Conservation (phyloP, 2,888 invertebrate genomes). For the Drosophila mettleri region DNA sequence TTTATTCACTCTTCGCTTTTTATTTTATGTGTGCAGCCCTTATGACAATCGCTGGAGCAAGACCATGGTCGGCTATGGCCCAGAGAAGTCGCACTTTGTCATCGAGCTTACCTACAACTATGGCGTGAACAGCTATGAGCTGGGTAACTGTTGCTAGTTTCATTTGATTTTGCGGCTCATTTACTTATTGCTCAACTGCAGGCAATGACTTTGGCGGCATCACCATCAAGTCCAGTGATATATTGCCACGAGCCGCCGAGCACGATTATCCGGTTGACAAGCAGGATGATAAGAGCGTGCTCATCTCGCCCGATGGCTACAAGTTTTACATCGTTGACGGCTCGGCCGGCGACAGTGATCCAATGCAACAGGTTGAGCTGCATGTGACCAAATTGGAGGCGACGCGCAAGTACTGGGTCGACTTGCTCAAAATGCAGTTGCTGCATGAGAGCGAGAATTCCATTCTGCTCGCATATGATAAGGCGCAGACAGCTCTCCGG, state of each 20-base stretch:
- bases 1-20: neutral
- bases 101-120: slow-evolving; percentile 99
- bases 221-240: slow-evolving; percentile 92
- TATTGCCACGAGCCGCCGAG: slow-evolving; percentile 89
- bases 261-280: slow-evolving; percentile 90
- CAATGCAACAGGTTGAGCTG: slow-evolving; percentile 92
- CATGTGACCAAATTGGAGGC: slow-evolving; percentile 91
- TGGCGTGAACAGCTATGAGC: slow-evolving; percentile 93
- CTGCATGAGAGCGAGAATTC: slow-evolving; percentile 88
- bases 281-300: slow-evolving; percentile 87
- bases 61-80: slow-evolving; percentile 99
- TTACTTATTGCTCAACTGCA: slow-evolving; percentile 29
- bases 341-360: slow-evolving; percentile 89
- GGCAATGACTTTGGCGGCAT: slow-evolving; percentile 95
- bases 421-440: slow-evolving; percentile 90
- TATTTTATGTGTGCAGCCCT: slow-evolving; percentile 87
- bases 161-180: neutral
- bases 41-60: slow-evolving; percentile 99
- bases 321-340: slow-evolving; percentile 92
- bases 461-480: slow-evolving; percentile 89
- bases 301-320: slow-evolving; percentile 97
- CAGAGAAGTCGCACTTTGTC: slow-evolving; percentile 97
- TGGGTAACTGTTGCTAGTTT: slow-evolving; percentile 86
- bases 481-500: slow-evolving; percentile 91
- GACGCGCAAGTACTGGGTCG: slow-evolving; percentile 94